Percentiles rank a stretch among this genome's conserved stretches.
These are phyloP conservation scores for Osmoderma eremita DNA, from an alignment of 2,888 invertebrate genomes.

Conservation along the genomic window DNA sequence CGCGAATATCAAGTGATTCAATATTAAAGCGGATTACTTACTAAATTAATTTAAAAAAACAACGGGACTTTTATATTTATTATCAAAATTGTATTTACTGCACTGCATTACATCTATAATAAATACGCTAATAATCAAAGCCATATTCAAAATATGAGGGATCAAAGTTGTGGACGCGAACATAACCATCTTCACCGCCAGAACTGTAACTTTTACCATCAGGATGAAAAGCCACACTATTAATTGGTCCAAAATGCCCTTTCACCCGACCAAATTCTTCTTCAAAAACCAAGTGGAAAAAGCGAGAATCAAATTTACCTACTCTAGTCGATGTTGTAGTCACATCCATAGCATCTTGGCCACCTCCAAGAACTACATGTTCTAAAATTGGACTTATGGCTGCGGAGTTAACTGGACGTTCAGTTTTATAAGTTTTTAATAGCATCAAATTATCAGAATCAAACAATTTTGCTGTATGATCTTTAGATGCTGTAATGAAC, in stretches of 20 bases:
- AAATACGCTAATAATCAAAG: slow-evolving; percentile 77
- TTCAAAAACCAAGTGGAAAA: slow-evolving; percentile 96
- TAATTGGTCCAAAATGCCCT: slow-evolving; percentile 99
- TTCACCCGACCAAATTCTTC: slow-evolving; percentile 98
- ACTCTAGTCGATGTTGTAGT: slow-evolving; percentile 93
- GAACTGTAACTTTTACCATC: slow-evolving; percentile 96
- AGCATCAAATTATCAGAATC: slow-evolving; percentile 87
- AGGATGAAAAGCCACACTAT: slow-evolving; percentile 97
- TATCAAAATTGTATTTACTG: slow-evolving; percentile 22
- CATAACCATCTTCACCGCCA: slow-evolving; percentile 99
- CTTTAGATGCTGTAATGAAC: slow-evolving; percentile 98
- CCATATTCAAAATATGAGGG: slow-evolving; percentile 95
- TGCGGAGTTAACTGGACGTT: slow-evolving; percentile 97
- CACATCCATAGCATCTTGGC: slow-evolving; percentile 99
- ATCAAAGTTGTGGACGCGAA: slow-evolving; percentile 96
- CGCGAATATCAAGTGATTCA: too few relatives aligned
- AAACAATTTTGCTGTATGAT: slow-evolving; percentile 94
- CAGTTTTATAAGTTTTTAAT: slow-evolving; percentile 96
- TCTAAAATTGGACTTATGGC: slow-evolving; percentile 94
- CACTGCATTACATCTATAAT: neutral
- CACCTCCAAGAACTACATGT: slow-evolving; percentile 98
- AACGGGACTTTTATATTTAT: slow-evolving; percentile 17
- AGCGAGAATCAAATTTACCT: slow-evolving; percentile 78
- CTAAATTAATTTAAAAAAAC: slow-evolving; percentile 14
- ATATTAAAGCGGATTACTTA: too few relatives aligned